Base-by-base conservation (phyloP, 2,888 invertebrate species). In the Elysia crispata region DNA sequence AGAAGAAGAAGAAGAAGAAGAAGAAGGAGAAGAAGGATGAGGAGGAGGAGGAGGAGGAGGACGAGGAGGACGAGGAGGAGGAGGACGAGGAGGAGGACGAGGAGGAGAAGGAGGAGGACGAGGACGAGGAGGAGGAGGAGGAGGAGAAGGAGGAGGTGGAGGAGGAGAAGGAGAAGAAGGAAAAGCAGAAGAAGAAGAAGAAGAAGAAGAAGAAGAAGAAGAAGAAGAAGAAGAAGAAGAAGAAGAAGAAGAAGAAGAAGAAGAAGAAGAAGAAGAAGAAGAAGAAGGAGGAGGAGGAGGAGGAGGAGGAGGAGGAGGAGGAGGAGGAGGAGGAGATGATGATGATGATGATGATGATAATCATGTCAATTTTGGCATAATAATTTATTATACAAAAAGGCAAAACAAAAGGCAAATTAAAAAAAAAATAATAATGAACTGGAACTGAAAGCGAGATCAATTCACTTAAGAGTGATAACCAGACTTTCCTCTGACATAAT, bases 181-280 rank as follows among this genome's bases (percentile, higher is more conserved):
- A 15, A 13, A 31, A 15, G 69, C n/a, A n/a, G n/a, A n/a, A n/a
- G n/a, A n/a, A n/a, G n/a, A n/a, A n/a, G n/a, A n/a, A n/a, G n/a
- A n/a, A 73, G 20, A 50, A 73, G 54, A 50, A 41, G 54, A 50
- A 50, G 73, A 73, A 50, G 73, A 73, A 41, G 54, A 73, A 8
- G 73, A 73, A n/a, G 54, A 73, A 13, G 54, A 50, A 13, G 73
- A 69, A 11, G 69, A 69, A 30, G 69, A 30, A 6, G 31, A 69
- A 15, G 30, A 31, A 30, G 31, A 31, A 15, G 69, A 31, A 11
- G 69, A 31, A 6, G 69, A 69, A 11, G 31, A 31, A 11, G 69
- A 31, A 11, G 69, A 15, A 30, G 69, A 31, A 11, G 69, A 69
- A 15, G 69, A 69, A 11, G 69, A 69, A 11, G 69, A 69, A 11